Evolutionary conservation across 2,888 invertebrate species (phyloP).

Genomic region (Aphodius sticticus): DNA sequence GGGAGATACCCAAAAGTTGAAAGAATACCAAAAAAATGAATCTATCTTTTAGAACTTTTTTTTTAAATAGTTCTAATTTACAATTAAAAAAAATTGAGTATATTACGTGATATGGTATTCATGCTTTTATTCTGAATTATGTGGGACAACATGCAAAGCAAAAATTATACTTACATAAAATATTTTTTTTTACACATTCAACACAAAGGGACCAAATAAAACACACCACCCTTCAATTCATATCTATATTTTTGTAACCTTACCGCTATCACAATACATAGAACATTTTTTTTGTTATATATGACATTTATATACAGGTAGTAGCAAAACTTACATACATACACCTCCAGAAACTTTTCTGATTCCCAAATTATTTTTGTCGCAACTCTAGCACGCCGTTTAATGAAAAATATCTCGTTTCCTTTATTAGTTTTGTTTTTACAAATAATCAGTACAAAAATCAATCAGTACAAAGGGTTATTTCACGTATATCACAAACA

Average conservation of each 20-base stretch:
- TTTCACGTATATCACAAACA: conserved; percentile 45
- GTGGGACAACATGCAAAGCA: too few relatives aligned
- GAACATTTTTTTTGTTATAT: conserved; percentile 48
- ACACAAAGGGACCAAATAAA: conserved; percentile 21
- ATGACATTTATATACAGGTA: conserved; percentile 53
- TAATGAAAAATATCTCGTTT: conserved; percentile 38
- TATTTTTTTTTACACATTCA: not conserved
- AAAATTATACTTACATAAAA: too few relatives aligned
- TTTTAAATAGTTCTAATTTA: too few relatives aligned
- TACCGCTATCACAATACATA: conserved; percentile 46
- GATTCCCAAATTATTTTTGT: conserved; percentile 21
- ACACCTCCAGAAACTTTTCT: conserved; percentile 25
- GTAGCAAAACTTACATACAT: conserved; percentile 53
- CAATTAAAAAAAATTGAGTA: too few relatives aligned
- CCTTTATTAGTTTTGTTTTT: conserved; percentile 31
- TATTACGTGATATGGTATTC: too few relatives aligned
- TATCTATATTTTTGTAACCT: conserved; percentile 39
- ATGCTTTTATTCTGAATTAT: too few relatives aligned
- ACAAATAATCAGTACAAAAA: conserved; percentile 36
- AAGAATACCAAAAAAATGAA: too few relatives aligned
- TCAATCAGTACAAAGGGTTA: conserved; percentile 40
- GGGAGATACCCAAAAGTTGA: too few relatives aligned
- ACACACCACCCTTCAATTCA: conserved; percentile 15
- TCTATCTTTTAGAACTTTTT: too few relatives aligned
- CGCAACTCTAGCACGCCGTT: conserved; percentile 8